These are phyloP conservation scores for Silurus glanis DNA, from an alignment of 2,113 vertebrate species.

Conservation along the genomic window DNA sequence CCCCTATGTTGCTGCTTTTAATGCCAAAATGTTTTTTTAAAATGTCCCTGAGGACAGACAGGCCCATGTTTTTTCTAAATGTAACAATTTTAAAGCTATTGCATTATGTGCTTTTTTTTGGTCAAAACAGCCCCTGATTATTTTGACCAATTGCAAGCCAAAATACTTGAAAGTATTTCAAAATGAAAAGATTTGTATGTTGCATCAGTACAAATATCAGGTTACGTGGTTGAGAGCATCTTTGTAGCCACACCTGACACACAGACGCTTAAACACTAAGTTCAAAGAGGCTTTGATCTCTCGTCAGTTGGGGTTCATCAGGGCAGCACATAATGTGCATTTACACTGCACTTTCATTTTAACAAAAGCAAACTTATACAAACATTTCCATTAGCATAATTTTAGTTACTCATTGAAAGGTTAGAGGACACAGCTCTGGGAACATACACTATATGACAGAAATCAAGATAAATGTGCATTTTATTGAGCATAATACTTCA, in stretches of 20 bases:
- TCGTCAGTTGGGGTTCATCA: conserved; percentile 14
- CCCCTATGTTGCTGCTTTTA: not conserved
- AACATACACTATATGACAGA: not conserved
- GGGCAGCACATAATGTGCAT: conserved; percentile 5
- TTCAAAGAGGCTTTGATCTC: conserved; percentile 41
- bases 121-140: not conserved
- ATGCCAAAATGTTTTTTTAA: not conserved
- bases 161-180: not conserved
- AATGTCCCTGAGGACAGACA: not conserved
- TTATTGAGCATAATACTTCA: not conserved
- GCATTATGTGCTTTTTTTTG: not conserved
- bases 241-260: conserved; percentile 1
- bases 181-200: not conserved
- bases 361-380: conserved; percentile 26
- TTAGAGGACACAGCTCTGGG: not conserved
- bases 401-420: not conserved
- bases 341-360: not conserved
- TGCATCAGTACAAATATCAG: not conserved
- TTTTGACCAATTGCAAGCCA: not conserved
- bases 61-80: not conserved
- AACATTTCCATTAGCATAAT: conserved; percentile 6
- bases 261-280: conserved; percentile 2
- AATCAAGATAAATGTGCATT: not conserved
- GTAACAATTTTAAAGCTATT: not conserved
- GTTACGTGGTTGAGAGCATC: not conserved